Base-by-base conservation (phyloP, 2,888 invertebrate genomes). In the Rhingia rostrata region DNA sequence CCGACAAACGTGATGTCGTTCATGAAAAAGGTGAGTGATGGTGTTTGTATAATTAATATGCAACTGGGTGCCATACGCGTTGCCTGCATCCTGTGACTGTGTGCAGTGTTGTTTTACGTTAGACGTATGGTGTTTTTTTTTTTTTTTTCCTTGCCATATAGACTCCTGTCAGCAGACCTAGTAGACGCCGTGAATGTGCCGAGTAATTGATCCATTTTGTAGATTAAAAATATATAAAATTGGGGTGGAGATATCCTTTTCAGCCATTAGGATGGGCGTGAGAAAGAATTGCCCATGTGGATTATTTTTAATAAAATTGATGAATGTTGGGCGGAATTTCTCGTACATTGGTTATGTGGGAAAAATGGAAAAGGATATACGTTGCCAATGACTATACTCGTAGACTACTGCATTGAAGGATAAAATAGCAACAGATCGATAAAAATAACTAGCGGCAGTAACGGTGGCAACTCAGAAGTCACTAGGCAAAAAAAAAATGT, bases 1-100 rank as follows among this genome's bases (percentile, higher is more conserved):
- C 96, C 96, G 87, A 96, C 96, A 88, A 96, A 97, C 92, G 96
- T 97, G 90, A 96, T 96, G 95, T 96, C 96, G 88, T 97, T 97
- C 92, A 96, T 97, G 95, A 97, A 97, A 92, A 97, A 97, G 96
- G 97, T 97, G 91, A 94, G 95, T 92, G 77, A 83, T 73, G 53
- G 64, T 69, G 47, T 74, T 66, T 35, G 22, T 22, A 64, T 82
- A 47, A 67, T 51, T 53, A 64, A 79, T 69, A 53, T 67, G 56
- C 73, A 56, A 37, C 32, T 53, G 60, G 54, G 30, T 39, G n/a
- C 64, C 14, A 30, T 41, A 12, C 41, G 22, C 22, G 22, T 22
- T 22, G 22, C 22, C 22, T 32, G 10, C 30, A 22, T 30, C 4
- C 49, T 33, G 45, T 43, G 12, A 51, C 12, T 49, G 33, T 30